A percentile compares a stretch with the other conserved stretches of the same genome.
Evolutionary conservation across 2,797 vertebrate species (phyloP).

Genomic region (Tenualosa ilisha): DNA sequence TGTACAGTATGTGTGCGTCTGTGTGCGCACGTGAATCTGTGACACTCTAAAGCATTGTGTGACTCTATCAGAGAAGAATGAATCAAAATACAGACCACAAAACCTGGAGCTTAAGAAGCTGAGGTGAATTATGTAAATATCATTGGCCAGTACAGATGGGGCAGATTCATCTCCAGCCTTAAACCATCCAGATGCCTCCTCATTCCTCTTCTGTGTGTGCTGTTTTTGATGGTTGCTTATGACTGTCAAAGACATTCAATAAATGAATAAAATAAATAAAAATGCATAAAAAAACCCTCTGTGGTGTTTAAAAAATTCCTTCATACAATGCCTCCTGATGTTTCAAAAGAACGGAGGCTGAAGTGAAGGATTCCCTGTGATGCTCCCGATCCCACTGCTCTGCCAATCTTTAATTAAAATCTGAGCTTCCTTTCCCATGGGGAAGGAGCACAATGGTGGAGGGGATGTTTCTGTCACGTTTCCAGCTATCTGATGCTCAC

Average conservation of each 20-base stretch:
- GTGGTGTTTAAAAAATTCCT: constrained; percentile 52
- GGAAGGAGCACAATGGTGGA: constrained; percentile 27
- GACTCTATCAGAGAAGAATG: background rate
- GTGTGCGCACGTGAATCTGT: background rate
- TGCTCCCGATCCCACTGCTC: constrained; percentile 59
- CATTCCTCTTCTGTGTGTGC: background rate
- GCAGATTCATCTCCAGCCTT: background rate
- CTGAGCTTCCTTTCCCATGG: constrained; percentile 34
- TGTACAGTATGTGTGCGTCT: background rate
- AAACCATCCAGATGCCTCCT: background rate
- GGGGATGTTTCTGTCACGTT: constrained; percentile 40
- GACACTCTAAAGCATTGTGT: background rate
- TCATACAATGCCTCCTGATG: constrained; percentile 61
- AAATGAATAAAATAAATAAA: constrained; percentile 9
- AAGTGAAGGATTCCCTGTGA: constrained; percentile 52
- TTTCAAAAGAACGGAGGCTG: constrained; percentile 59
- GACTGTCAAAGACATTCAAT: constrained; percentile 32
- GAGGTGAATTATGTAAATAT: constrained; percentile 11
- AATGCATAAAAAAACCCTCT: background rate
- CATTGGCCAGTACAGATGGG: background rate
- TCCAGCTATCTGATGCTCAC: constrained; percentile 44
- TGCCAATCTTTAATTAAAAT: constrained; percentile 69
- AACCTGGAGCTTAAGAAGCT: background rate
- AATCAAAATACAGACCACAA: background rate
- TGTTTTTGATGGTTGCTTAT: constrained; percentile 7